phyloP scores from a whole-genome alignment of 2,113 vertebrate species.

The Gopherus flavomarginatus region DNA sequence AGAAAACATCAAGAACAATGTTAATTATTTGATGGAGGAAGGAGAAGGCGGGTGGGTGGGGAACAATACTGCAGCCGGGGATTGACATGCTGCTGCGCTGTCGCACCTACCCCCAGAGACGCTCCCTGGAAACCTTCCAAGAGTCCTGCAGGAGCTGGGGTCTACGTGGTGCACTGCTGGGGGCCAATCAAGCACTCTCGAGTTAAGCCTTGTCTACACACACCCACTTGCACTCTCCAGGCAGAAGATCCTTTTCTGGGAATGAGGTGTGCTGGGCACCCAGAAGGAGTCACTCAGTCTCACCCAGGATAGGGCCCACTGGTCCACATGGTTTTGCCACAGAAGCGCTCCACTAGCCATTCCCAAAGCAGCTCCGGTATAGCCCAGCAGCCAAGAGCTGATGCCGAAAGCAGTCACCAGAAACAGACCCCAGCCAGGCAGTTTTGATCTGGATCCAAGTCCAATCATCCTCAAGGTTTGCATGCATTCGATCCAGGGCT shows the following conservation, averaged over 20 bases:
- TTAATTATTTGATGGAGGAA: neutral
- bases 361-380: neutral
- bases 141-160: neutral
- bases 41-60: neutral
- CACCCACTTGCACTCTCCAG: too few species aligned
- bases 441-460: neutral
- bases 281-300: neutral
- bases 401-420: neutral
- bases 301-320: rapidly evolving
- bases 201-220: too few species aligned
- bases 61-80: neutral
- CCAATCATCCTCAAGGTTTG: neutral
- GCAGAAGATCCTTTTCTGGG: too few species aligned
- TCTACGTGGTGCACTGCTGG: too few species aligned
- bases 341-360: neutral
- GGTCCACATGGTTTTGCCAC: neutral
- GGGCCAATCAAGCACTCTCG: too few species aligned
- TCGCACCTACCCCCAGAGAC: rapidly evolving
- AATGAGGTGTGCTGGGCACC: neutral
- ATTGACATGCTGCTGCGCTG: neutral
- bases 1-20: neutral
- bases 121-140: neutral
- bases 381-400: rapidly evolving
- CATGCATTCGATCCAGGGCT: neutral
- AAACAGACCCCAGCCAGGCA: neutral